Evolutionary conservation across 2,888 invertebrate species (phyloP).

Genomic region (Toxonevra muliebris): DNA sequence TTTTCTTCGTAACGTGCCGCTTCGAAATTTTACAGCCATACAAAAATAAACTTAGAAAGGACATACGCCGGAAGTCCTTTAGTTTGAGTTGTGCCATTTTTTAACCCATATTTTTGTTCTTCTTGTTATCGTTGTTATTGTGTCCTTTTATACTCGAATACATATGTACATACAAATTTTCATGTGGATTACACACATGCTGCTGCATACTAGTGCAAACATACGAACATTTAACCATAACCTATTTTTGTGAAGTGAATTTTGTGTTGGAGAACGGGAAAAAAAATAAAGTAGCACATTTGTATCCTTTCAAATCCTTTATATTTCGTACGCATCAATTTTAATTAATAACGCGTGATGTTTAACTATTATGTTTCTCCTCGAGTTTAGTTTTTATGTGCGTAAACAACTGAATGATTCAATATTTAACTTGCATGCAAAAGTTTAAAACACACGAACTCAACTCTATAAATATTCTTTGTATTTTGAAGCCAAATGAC

Average conservation of each 20-base stretch:
- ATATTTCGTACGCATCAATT: no score
- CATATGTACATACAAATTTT: no score
- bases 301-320: no score
- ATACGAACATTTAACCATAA: conserved; percentile 30
- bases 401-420: neutral
- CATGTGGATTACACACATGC: no score
- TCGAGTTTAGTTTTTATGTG: neutral
- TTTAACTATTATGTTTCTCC: no score
- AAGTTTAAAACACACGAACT: neutral
- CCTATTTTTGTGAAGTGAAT: conserved; percentile 1
- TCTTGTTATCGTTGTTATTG: conserved; percentile 3
- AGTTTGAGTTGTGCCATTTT: conserved; percentile 28
- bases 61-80: conserved; percentile 30
- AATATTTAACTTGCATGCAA: no score
- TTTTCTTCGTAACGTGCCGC: conserved; percentile 48
- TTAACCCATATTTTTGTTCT: conserved; percentile 39
- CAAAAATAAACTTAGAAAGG: neutral
- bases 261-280: no score
- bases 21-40: neutral
- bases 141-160: neutral
- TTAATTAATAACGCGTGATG: no score
- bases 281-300: no score
- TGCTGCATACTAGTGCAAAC: neutral
- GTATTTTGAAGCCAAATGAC: conserved; percentile 9
- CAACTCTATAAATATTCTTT: neutral